A percentile compares a stretch with the other conserved stretches of the same genome.
Evolutionary conservation across 2,888 invertebrate genomes (phyloP).

Genomic region (Dynastes tityus): DNA sequence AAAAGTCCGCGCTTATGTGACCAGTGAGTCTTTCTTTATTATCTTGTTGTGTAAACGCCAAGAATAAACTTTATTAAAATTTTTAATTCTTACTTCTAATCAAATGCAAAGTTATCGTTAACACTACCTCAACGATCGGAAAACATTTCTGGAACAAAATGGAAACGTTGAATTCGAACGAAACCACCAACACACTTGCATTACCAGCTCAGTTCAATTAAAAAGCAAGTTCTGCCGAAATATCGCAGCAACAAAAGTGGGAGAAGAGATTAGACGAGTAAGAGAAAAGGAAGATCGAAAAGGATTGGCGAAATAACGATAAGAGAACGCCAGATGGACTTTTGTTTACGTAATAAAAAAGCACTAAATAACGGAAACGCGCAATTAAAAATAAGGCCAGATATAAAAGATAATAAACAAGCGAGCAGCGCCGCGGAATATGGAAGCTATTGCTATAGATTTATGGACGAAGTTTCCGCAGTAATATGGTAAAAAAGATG

Average conservation of each 20-base stretch:
- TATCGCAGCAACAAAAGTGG: neutral
- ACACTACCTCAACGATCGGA: too few relatives aligned
- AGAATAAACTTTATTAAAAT: too few relatives aligned
- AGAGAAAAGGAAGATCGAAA: constrained; percentile 47
- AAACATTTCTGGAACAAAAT: too few relatives aligned
- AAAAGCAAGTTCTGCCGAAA: neutral
- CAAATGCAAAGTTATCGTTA: too few relatives aligned
- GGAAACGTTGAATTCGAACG: too few relatives aligned
- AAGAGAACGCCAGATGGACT: constrained; percentile 54
- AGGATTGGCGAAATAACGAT: constrained; percentile 51
- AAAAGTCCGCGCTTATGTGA: too few relatives aligned
- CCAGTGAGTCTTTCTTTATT: too few relatives aligned
- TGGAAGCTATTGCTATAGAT: constrained; percentile 60
- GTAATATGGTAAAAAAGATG: constrained; percentile 51
- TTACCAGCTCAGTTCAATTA: neutral
- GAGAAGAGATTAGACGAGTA: constrained; percentile 1
- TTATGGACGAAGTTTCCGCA: constrained; percentile 59
- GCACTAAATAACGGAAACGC: constrained; percentile 61
- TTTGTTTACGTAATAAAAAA: constrained; percentile 60
- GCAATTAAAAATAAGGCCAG: constrained; percentile 61
- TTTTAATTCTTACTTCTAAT: too few relatives aligned
- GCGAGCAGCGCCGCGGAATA: constrained; percentile 59
- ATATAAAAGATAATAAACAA: constrained; percentile 62
- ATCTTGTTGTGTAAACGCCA: too few relatives aligned
- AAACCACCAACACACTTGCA: neutral